Evolutionary conservation across 2,888 invertebrate genomes (phyloP).

Genomic region (Spatulosminthurus flaviceps): DNA sequence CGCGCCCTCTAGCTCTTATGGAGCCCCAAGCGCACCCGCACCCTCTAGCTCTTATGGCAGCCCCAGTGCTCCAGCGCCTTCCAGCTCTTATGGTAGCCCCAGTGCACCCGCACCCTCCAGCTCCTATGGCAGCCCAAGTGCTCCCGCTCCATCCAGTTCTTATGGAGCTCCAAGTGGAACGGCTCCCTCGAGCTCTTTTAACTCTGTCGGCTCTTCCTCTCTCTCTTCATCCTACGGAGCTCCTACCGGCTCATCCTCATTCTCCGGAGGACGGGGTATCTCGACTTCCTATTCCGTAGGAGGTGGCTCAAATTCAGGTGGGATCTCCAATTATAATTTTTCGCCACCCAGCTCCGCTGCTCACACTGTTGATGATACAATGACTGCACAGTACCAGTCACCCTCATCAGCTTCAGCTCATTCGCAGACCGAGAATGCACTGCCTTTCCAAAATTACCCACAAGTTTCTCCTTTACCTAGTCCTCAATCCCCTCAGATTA

Average conservation of each 20-base stretch:
- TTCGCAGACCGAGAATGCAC: slow-evolving; percentile 38
- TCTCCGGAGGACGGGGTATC: slow-evolving; percentile 36
- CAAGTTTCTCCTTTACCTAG: slow-evolving; percentile 35
- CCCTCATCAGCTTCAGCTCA: slow-evolving; percentile 45
- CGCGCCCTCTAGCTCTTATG: slow-evolving; percentile 33
- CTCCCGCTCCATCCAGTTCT: slow-evolving; percentile 32
- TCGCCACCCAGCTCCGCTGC: slow-evolving; percentile 34
- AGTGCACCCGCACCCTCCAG: slow-evolving; percentile 3
- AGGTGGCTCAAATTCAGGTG: slow-evolving; percentile 49
- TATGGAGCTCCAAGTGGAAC: background rate
- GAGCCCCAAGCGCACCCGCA: background rate
- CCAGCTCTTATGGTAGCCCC: slow-evolving; percentile 3
- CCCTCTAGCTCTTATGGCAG: slow-evolving; percentile 27
- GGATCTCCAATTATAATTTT: slow-evolving; percentile 46
- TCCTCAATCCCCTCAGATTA: slow-evolving; percentile 19
- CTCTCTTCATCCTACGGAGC: slow-evolving; percentile 20
- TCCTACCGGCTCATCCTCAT: slow-evolving; percentile 2
- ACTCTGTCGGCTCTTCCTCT: background rate
- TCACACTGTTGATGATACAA: slow-evolving; percentile 47
- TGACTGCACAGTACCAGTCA: slow-evolving; percentile 61
- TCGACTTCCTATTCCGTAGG: slow-evolving; percentile 38
- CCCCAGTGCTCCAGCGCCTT: slow-evolving; percentile 33
- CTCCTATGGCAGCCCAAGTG: slow-evolving; percentile 33
- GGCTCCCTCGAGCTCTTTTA: slow-evolving; percentile 5
- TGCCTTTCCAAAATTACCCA: background rate